Conservation (phyloP, 2,888 invertebrate genomes). For the Dermolepida albohirtum region DNA sequence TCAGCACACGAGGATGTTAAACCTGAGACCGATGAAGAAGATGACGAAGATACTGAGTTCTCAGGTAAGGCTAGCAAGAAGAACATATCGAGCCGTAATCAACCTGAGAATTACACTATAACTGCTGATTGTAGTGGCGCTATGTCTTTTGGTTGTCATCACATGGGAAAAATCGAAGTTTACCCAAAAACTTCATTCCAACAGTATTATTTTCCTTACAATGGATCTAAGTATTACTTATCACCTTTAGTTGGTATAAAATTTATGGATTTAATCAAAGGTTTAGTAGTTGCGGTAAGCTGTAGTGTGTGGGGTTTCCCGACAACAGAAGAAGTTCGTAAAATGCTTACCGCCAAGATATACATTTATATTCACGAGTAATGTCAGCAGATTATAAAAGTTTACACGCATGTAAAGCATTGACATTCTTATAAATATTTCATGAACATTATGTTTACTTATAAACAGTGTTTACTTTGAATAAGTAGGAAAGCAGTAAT, state of each 20-base stretch:
- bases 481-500: too few relatives aligned
- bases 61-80: neutral
- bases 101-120: neutral
- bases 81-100: neutral
- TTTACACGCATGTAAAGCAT: too few relatives aligned
- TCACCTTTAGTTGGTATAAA: conserved; percentile 28
- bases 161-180: conserved; percentile 14
- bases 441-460: too few relatives aligned
- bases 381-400: too few relatives aligned
- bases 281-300: conserved; percentile 18
- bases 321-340: neutral
- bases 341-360: neutral
- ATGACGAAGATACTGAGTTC: conserved; percentile 13
- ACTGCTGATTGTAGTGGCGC: conserved; percentile 20
- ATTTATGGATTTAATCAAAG: conserved; percentile 25
- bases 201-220: conserved; percentile 34
- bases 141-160: conserved; percentile 22
- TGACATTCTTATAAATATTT: too few relatives aligned
- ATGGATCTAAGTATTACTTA: conserved; percentile 36
- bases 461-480: too few relatives aligned
- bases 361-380: neutral
- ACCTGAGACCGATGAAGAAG: neutral
- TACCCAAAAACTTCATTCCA: conserved; percentile 23
- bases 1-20: neutral
- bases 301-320: conserved; percentile 23